These are phyloP conservation scores for Hedya salicella DNA, from an alignment of 2,888 invertebrate genomes.

Conservation along the genomic window DNA sequence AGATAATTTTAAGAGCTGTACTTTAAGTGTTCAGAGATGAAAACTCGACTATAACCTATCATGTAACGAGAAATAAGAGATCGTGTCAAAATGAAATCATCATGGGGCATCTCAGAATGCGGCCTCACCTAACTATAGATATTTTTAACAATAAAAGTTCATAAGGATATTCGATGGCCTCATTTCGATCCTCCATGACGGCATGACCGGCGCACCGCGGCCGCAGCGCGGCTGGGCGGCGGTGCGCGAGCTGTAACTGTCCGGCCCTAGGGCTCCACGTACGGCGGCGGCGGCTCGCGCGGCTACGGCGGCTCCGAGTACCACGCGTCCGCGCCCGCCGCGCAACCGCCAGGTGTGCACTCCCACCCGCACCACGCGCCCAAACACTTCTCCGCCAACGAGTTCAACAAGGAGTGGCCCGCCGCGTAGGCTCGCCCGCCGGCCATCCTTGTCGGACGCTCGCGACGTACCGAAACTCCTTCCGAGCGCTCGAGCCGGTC, in stretches of 20 bases:
- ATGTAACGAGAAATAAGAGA: slow-evolving; percentile 71
- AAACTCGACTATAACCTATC: slow-evolving; percentile 74
- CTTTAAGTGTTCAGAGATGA: slow-evolving; percentile 85
- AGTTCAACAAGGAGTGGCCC: slow-evolving; percentile 85
- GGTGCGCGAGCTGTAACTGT: slow-evolving; percentile 7
- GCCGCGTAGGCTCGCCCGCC: slow-evolving; percentile 71
- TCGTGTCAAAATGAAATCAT: slow-evolving; percentile 57
- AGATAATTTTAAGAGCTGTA: slow-evolving; percentile 83
- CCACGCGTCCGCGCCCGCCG: slow-evolving; percentile 73
- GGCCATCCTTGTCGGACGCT: too few relatives aligned
- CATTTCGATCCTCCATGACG: slow-evolving; percentile 62
- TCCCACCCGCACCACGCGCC: slow-evolving; percentile 82
- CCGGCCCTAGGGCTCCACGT: slow-evolving; percentile 77
- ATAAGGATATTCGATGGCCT: slow-evolving; percentile 30
- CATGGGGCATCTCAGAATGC: slow-evolving; percentile 60
- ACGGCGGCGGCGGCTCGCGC: slow-evolving; percentile 80
- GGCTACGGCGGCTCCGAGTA: slow-evolving; percentile 74
- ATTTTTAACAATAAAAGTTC: slow-evolving; percentile 21
- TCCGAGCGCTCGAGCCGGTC: too few relatives aligned
- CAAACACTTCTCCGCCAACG: slow-evolving; percentile 83
- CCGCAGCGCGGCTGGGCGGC: too few relatives aligned
- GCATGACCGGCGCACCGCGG: slow-evolving; percentile 13
- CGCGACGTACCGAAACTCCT: too few relatives aligned
- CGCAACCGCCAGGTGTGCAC: slow-evolving; percentile 82
- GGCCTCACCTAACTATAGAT: slow-evolving; percentile 46